phyloP scores from a whole-genome alignment of 2,113 vertebrate genomes.

The Spermophilus dauricus region DNA sequence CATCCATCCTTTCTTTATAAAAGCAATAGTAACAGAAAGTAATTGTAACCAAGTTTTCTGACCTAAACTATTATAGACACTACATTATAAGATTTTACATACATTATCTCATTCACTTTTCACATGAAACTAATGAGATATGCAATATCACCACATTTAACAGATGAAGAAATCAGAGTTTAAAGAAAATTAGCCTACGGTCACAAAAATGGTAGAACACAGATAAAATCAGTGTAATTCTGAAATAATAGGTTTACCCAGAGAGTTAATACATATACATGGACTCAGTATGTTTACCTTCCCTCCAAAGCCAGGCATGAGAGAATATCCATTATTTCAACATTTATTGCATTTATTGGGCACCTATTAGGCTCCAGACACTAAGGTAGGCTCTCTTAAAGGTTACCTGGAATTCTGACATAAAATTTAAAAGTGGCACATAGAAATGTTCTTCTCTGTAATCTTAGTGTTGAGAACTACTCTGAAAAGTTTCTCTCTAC shows the following conservation, averaged over 20 bases:
- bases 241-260: constrained; percentile 15
- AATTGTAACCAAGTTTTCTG: constrained; percentile 11
- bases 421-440: neutral
- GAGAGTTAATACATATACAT: neutral
- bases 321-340: neutral
- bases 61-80: constrained; percentile 37
- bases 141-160: constrained; percentile 6
- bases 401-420: constrained; percentile 37
- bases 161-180: neutral
- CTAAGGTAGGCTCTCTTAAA: neutral
- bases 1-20: neutral
- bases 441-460: neutral
- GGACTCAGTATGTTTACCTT: neutral
- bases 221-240: constrained; percentile 6
- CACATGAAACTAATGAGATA: neutral
- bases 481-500: neutral
- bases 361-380: neutral
- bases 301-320: neutral
- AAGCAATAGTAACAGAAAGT: neutral
- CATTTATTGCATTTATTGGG: neutral
- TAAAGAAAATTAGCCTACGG: neutral
- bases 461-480: neutral
- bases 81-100: neutral
- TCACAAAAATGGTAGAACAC: constrained; percentile 20
- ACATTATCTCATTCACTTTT: too few species aligned